Base-by-base conservation (phyloP, 2,113 vertebrate species). In the Grantiella picta region DNA sequence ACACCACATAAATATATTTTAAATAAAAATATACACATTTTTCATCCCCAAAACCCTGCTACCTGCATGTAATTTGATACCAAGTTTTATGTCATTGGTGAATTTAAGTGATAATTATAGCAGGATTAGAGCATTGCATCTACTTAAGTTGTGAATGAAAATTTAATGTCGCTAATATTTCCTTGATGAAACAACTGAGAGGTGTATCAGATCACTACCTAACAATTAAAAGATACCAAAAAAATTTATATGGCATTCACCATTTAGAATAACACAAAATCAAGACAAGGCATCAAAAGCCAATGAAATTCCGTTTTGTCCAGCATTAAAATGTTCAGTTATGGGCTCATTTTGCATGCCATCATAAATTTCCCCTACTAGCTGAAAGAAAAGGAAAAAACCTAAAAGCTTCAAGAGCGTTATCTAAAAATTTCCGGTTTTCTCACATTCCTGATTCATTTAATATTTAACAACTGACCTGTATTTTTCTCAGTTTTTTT, bases 41-140 rank as follows among this genome's bases (percentile, higher is more conserved):
- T 87, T 49, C 47, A 23, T 90, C 23, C 35, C 27, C 10, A 3
- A 70, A 91, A 47, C 4, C 5, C 12, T 12, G 61, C 42, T 56
- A 76, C 31, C 61, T 89, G 59, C 36, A 83, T 44, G 29, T 54
- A 92, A 89, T 61, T 59, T 84, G n/a, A 86, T 69, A 60, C 13
- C 92, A 50, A 64, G 29, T 59, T 78, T 96, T 93, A 93, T 94
- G 83, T 63, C 45, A 87, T 95, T 90, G 95, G 65, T 71, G 81
- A 96, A 95, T 89, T 96, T 92, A 92, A 92, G 83, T 97, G 45
- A 82, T 78, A 47, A 53, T 94, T 95, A 72, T 3, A 95, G 72
- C 47, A 92, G 40, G 66, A 95, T 71, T 76, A 72, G 53, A 97
- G 80, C 81, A 78, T 64, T 71, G 77, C n/a, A 92, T 70, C 92